These are phyloP conservation scores for Lydus trimaculatus DNA, from an alignment of 2,888 invertebrate genomes.

Conservation along the genomic window DNA sequence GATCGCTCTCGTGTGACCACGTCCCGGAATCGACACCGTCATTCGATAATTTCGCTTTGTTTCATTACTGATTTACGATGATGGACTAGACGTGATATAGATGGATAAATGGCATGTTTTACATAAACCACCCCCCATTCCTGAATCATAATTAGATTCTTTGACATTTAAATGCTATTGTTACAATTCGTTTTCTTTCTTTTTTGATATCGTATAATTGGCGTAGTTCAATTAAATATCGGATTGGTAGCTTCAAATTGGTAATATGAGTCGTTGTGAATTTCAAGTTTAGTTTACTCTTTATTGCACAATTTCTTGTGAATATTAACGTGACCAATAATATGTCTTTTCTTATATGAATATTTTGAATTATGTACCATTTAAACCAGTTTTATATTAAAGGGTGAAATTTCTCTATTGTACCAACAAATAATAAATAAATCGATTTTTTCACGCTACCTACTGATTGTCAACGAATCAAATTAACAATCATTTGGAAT, in stretches of 20 bases:
- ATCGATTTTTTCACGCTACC: conserved; percentile 1
- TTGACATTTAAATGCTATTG: neutral
- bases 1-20: conserved; percentile 32
- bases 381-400: conserved; percentile 7
- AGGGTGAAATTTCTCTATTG: conserved; percentile 8
- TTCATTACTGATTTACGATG: conserved; percentile 22
- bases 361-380: conserved; percentile 19
- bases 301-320: conserved; percentile 38
- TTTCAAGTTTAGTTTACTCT: neutral
- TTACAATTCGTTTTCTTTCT: neutral
- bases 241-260: conserved; percentile 35
- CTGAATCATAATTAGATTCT: neutral
- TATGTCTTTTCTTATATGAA: conserved; percentile 24
- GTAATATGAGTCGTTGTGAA: conserved; percentile 33
- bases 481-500: neutral
- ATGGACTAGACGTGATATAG: conserved; percentile 11
- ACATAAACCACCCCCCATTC: neutral
- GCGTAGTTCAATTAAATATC: conserved; percentile 19
- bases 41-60: conserved; percentile 27
- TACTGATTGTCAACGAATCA: conserved; percentile 1
- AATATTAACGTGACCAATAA: conserved; percentile 43
- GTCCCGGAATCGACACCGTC: conserved; percentile 30
- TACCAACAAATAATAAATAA: conserved; percentile 5
- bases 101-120: too few species aligned
- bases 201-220: conserved; percentile 15